Evolutionary conservation across 2,113 vertebrate genomes (phyloP).

Genomic region (Channa maculata): DNA sequence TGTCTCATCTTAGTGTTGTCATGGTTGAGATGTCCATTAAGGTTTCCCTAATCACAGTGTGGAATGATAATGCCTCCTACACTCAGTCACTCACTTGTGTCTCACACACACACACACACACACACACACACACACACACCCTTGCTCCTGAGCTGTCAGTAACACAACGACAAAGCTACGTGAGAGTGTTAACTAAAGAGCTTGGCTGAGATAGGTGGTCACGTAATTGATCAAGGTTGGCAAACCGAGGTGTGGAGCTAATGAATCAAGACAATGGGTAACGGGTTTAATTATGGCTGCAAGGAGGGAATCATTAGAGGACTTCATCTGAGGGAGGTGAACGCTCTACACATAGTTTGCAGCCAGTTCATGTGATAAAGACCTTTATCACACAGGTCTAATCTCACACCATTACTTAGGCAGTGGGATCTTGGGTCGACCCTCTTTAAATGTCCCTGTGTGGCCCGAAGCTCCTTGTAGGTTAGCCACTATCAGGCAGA

Average conservation of each 20-base stretch:
- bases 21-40: slow-evolving; percentile 67
- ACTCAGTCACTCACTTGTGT: slow-evolving; percentile 26
- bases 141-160: slow-evolving; percentile 37
- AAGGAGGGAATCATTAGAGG: slow-evolving; percentile 72
- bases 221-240: slow-evolving; percentile 81
- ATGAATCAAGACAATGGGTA: slow-evolving; percentile 81
- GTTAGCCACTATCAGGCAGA: slow-evolving; percentile 59
- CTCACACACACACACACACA: slow-evolving; percentile 16
- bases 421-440: slow-evolving; percentile 35
- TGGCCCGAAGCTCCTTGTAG: slow-evolving; percentile 47
- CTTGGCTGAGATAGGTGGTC: slow-evolving; percentile 66
- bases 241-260: slow-evolving; percentile 71
- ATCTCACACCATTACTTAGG: slow-evolving; percentile 67
- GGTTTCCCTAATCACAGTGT: slow-evolving; percentile 61
- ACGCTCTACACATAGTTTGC: slow-evolving; percentile 60
- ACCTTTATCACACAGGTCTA: slow-evolving; percentile 61
- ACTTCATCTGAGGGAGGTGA: slow-evolving; percentile 70
- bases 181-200: slow-evolving; percentile 64
- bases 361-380: slow-evolving; percentile 67
- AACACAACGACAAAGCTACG: slow-evolving; percentile 48
- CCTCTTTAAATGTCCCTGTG: slow-evolving; percentile 28
- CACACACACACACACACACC: slow-evolving; percentile 3
- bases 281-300: slow-evolving; percentile 77
- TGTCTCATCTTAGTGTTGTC: slow-evolving; percentile 60
- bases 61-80: slow-evolving; percentile 59